phyloP scores from a whole-genome alignment of 2,113 vertebrate species.

The Raja brachyura region DNA sequence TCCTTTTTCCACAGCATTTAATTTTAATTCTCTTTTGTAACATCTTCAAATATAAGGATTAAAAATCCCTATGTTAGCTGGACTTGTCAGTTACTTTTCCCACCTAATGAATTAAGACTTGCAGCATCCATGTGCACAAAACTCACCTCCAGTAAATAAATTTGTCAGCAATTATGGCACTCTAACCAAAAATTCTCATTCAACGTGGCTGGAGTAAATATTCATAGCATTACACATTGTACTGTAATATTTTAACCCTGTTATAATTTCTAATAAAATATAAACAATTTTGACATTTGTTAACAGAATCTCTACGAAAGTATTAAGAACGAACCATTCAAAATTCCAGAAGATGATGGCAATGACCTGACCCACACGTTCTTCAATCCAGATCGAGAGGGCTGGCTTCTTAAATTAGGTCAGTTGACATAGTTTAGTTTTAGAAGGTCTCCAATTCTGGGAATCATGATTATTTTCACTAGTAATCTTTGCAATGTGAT shows the following conservation, averaged over 20 bases:
- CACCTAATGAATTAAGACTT: not conserved
- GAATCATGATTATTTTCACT: not conserved
- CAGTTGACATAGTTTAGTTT: slow-evolving; percentile 47
- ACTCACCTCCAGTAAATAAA: not conserved
- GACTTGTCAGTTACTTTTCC: not conserved
- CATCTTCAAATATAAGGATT: not conserved
- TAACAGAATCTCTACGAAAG: slow-evolving; percentile 91
- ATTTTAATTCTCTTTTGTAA: not conserved
- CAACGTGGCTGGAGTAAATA: not conserved
- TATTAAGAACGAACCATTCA: slow-evolving; percentile 97
- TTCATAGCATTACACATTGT: not conserved
- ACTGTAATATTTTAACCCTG: not conserved
- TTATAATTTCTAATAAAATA: not conserved
- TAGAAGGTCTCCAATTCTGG: not conserved
- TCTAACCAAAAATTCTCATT: not conserved
- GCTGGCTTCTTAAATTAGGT: slow-evolving; percentile 96
- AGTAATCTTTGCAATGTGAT: not conserved
- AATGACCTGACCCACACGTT: slow-evolving; percentile 97
- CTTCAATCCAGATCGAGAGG: slow-evolving; percentile 95
- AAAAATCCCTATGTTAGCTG: not conserved
- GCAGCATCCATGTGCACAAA: not conserved
- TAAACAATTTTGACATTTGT: not conserved
- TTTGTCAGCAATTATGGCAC: not conserved
- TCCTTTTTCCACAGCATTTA: not conserved
- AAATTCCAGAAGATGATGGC: slow-evolving; percentile 93